Conservation (phyloP, 53 echinoderm and acorn worm species). For the Patiria pectinifera region DNA sequence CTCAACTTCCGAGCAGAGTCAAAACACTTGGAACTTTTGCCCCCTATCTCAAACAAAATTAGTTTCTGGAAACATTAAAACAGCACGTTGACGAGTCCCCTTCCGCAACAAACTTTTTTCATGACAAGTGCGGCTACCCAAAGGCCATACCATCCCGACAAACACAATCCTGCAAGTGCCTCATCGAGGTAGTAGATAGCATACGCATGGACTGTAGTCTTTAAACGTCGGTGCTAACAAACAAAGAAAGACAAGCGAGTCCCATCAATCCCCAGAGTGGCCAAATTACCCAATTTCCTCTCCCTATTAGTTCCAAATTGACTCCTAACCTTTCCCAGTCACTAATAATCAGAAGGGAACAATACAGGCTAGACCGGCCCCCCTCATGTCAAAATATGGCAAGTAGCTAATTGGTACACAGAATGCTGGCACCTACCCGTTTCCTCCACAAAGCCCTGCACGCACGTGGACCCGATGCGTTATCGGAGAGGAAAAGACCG, state of each 20-base stretch:
- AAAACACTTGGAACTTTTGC: background rate
- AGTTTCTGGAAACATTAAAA: background rate
- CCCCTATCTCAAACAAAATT: background rate
- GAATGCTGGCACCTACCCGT: constrained; percentile 54
- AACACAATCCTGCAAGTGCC: background rate
- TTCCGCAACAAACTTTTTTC: background rate
- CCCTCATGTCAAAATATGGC: constrained; percentile 70
- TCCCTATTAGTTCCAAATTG: constrained; percentile 50
- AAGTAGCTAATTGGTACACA: constrained; percentile 57
- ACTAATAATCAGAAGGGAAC: constrained; percentile 54
- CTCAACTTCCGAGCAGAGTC: background rate
- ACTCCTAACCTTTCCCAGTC: constrained; percentile 58
- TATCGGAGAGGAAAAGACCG: background rate
- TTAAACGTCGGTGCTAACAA: constrained; percentile 4
- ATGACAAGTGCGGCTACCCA: background rate
- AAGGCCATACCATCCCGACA: background rate
- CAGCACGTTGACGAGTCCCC: background rate
- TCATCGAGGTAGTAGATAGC: background rate
- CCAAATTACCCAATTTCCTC: constrained; percentile 63
- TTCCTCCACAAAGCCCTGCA: constrained; percentile 1
- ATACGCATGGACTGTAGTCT: background rate
- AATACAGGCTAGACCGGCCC: constrained; percentile 52
- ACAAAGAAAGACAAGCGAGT: constrained; percentile 7
- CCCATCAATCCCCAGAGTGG: constrained; percentile 28
- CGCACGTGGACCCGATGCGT: constrained; percentile 10